These are phyloP conservation scores for Barbus barbus DNA, from an alignment of 2,113 vertebrate genomes.

Conservation along the genomic window DNA sequence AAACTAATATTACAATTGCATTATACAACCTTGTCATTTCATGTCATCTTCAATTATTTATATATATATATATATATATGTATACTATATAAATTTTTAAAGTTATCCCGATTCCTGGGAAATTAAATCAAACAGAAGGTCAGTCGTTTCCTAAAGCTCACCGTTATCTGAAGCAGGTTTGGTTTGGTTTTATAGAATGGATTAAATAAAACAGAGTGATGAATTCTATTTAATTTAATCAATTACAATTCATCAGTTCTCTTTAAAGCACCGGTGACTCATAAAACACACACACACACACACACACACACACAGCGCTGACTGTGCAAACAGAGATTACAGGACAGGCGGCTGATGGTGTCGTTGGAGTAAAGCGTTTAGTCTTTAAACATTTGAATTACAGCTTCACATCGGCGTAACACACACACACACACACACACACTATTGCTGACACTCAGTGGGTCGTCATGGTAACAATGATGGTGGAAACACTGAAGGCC, in stretches of 20 bases:
- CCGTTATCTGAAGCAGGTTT: neutral
- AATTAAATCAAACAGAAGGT: too few relatives aligned
- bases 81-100: too few relatives aligned
- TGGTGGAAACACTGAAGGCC: constrained; percentile 49
- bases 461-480: constrained; percentile 54
- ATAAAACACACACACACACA: neutral
- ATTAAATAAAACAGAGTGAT: neutral
- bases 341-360: neutral
- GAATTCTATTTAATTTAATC: neutral
- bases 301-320: constrained; percentile 37
- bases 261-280: neutral
- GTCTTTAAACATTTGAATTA: constrained; percentile 35
- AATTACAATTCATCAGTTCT: neutral
- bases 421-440: constrained; percentile 54
- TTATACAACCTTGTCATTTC: too few relatives aligned
- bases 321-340: neutral
- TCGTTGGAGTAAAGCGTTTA: constrained; percentile 24
- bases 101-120: too few relatives aligned
- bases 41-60: too few relatives aligned
- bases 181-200: neutral
- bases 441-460: constrained; percentile 54
- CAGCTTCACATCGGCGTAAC: constrained; percentile 39
- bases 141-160: too few relatives aligned
- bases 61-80: too few relatives aligned
- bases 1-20: too few relatives aligned